phyloP scores from a whole-genome alignment of 2,113 vertebrate genomes.

The Clarias batrachus region DNA sequence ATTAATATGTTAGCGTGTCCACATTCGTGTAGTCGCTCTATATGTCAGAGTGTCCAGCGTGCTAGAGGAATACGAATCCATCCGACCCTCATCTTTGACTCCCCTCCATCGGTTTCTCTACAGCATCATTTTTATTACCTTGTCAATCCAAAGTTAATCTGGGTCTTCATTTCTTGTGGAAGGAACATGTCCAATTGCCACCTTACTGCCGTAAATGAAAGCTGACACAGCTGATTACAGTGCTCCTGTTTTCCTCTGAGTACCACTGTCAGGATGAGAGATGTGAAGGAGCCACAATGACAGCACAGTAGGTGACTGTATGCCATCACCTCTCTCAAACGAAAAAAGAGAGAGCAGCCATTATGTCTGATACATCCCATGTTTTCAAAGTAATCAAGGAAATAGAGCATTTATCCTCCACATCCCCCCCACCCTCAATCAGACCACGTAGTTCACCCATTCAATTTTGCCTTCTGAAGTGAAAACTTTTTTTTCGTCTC shows the following conservation, averaged over 20 bases:
- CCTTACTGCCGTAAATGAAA: conserved; percentile 45
- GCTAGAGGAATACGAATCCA: not conserved
- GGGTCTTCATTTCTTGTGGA: conserved; percentile 34
- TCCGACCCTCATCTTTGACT: not conserved
- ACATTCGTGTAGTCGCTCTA: conserved; percentile 23
- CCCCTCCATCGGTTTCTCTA: conserved; percentile 10
- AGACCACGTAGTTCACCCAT: not conserved
- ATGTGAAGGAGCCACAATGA: conserved; percentile 27
- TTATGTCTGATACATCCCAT: conserved; percentile 6
- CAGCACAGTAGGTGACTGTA: conserved; percentile 24
- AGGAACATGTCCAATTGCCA: conserved; percentile 41
- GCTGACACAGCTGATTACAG: conserved; percentile 49
- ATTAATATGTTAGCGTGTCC: conserved; percentile 3
- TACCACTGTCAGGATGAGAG: conserved; percentile 24
- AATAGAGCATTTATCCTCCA: conserved; percentile 4
- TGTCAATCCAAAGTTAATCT: conserved; percentile 32
- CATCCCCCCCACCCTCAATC: not conserved
- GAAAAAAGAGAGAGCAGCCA: not conserved
- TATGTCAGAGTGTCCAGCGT: conserved; percentile 1
- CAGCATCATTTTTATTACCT: conserved; percentile 34
- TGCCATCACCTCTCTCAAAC: not conserved
- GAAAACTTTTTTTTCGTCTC: conserved; percentile 1
- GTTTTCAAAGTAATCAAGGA: conserved; percentile 23
- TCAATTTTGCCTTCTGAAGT: conserved; percentile 26
- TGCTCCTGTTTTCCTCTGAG: conserved; percentile 38